These are phyloP conservation scores for Aulostomus chinensis DNA, from an alignment of 2,797 vertebrate species.

Conservation along the genomic window DNA sequence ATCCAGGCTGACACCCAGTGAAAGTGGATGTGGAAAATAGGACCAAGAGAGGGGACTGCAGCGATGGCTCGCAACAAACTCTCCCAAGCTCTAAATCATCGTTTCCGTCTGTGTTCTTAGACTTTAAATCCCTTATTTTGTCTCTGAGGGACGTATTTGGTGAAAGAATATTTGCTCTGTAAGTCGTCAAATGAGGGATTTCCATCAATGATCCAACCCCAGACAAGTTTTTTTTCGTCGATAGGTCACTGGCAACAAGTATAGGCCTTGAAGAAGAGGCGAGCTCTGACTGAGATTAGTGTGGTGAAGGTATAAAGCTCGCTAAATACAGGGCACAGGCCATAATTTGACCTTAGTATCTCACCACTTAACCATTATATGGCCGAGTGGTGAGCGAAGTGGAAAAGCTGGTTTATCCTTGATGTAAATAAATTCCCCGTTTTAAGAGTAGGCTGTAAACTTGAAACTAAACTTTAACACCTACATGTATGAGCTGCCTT, in stretches of 20 bases:
- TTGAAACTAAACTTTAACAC: conserved; percentile 3
- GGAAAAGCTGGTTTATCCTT: conserved; percentile 2
- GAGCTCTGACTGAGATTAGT: conserved; percentile 33
- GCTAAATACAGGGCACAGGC: conserved; percentile 45
- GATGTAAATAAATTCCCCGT: conserved; percentile 34
- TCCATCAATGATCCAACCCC: not conserved
- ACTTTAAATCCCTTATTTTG: not conserved
- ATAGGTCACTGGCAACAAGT: conserved; percentile 6
- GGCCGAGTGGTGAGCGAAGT: conserved; percentile 26
- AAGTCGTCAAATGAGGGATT: conserved; percentile 12
- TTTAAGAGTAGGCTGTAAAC: not conserved
- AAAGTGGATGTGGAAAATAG: conserved; percentile 10
- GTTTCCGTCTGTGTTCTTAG: conserved; percentile 10
- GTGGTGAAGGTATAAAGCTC: conserved; percentile 49
- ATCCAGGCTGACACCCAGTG: conserved; percentile 6
- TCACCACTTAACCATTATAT: conserved; percentile 43
- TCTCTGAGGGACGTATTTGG: conserved; percentile 1
- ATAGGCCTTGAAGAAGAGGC: conserved; percentile 20
- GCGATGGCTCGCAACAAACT: not conserved
- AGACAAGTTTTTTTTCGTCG: conserved; percentile 33
- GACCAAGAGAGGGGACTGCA: not conserved
- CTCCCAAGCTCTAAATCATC: conserved; percentile 8
- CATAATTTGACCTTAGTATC: conserved; percentile 49
- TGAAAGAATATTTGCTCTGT: conserved; percentile 8
- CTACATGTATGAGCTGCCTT: not conserved